A percentile compares a stretch with the other conserved stretches of the same genome.
Conservation (phyloP, 2,113 vertebrate species). For the Acinonyx jubatus region DNA sequence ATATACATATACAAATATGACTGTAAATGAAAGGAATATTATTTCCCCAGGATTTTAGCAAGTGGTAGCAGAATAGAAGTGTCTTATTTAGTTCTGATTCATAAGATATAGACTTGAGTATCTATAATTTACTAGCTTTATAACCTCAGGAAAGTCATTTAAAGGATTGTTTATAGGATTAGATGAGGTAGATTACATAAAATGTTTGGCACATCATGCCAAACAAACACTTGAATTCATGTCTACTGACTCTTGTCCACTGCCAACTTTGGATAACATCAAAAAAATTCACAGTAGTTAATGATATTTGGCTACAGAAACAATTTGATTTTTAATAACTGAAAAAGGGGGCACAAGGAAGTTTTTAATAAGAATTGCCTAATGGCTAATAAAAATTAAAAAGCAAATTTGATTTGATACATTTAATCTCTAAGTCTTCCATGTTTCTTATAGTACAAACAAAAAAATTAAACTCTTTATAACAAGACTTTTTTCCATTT, state of each 20-base stretch:
- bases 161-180: neutral
- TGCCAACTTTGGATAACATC: neutral
- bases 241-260: neutral
- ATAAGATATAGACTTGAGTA: neutral
- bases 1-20: neutral
- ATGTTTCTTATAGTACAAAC: constrained; percentile 10
- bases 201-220: neutral
- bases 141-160: neutral
- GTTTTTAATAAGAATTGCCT: neutral
- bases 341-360: neutral
- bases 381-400: neutral
- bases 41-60: neutral
- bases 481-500: neutral
- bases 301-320: neutral
- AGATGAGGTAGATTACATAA: neutral
- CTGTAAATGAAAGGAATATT: neutral
- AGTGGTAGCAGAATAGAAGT: neutral
- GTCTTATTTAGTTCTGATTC: neutral
- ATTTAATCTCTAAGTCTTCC: neutral
- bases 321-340: neutral
- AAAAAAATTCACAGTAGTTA: neutral
- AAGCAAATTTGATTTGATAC: neutral
- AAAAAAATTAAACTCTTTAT: neutral
- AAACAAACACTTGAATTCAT: neutral
- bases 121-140: neutral